A percentile compares a stretch with the other conserved stretches of the same genome.
Evolutionary conservation across 2,113 vertebrate species (phyloP).

Genomic region (Perca flavescens): DNA sequence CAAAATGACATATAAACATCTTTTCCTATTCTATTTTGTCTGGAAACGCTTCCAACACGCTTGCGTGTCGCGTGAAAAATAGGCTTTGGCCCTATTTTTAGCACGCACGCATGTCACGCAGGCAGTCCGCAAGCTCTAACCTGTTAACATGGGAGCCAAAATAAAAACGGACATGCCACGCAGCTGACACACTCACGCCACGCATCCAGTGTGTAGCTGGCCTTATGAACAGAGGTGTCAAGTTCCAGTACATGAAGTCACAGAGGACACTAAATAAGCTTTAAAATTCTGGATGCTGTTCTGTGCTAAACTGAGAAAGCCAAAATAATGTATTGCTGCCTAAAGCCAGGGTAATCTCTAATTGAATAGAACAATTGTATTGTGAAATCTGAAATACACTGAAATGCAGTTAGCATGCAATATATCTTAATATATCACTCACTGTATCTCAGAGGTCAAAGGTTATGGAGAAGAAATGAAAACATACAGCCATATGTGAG

Average conservation of each 20-base stretch:
- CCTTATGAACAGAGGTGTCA: not conserved
- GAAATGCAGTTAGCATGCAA: not conserved
- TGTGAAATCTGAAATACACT: not conserved
- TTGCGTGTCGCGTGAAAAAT: too few species aligned
- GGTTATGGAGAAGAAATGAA: slow-evolving; percentile 14
- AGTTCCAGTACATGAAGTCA: slow-evolving; percentile 5
- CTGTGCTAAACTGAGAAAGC: slow-evolving; percentile 9
- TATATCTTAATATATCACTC: not conserved
- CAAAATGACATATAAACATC: too few species aligned
- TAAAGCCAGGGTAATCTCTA: not conserved
- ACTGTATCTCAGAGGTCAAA: slow-evolving; percentile 3
- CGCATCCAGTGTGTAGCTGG: too few species aligned
- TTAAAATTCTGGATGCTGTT: not conserved
- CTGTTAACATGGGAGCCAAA: too few species aligned
- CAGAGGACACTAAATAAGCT: not conserved
- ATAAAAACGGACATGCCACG: too few species aligned
- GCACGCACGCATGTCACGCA: too few species aligned
- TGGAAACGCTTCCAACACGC: too few species aligned
- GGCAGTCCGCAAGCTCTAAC: too few species aligned
- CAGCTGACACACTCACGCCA: too few species aligned
- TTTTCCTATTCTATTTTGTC: too few species aligned
- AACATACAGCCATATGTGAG: slow-evolving; percentile 4
- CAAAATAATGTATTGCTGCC: not conserved
- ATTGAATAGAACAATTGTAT: not conserved
- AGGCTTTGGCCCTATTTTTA: too few species aligned